A percentile compares a stretch with the other conserved stretches of the same genome.
These are phyloP conservation scores for Platycheirus albimanus DNA, from an alignment of 2,888 invertebrate species.

Conservation along the genomic window DNA sequence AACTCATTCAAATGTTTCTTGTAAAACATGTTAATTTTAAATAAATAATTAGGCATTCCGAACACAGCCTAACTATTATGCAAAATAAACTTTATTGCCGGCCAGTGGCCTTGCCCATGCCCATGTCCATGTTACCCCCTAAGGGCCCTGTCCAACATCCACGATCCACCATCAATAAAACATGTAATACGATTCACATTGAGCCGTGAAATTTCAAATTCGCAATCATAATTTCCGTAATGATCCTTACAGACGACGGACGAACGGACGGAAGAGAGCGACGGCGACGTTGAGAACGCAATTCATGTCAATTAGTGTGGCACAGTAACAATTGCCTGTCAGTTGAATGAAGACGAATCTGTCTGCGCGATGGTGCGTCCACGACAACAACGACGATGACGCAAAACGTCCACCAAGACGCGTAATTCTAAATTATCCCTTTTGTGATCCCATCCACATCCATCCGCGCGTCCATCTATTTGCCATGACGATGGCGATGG, in stretches of 20 bases:
- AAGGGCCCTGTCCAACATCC: no score
- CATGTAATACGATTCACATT: conserved; percentile 21
- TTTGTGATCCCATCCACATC: conserved; percentile 48
- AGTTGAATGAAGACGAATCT: conserved; percentile 55
- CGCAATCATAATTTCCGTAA: conserved; percentile 72
- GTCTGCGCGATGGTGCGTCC: conserved; percentile 7
- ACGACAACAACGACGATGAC: conserved; percentile 1
- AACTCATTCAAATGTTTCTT: no score
- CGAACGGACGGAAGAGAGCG: no score
- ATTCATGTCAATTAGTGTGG: conserved; percentile 68
- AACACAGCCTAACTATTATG: no score
- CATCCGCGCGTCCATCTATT: conserved; percentile 41
- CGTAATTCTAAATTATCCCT: conserved; percentile 65
- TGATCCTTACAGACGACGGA: conserved; percentile 48
- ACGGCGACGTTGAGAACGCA: conserved; percentile 47
- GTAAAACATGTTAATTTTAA: no score
- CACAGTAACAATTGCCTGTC: conserved; percentile 55
- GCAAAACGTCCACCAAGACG: no score
- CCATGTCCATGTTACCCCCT: not conserved
- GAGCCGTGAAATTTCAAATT: conserved; percentile 53
- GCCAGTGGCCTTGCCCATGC: no score
- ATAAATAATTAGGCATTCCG: no score
- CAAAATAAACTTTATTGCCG: conserved; percentile 14
- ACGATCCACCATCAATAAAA: conserved; percentile 40
- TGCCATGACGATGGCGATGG: no score